These are phyloP conservation scores for Acrocephalus kingi DNA, from an alignment of 2,113 vertebrate species.

Conservation along the genomic window DNA sequence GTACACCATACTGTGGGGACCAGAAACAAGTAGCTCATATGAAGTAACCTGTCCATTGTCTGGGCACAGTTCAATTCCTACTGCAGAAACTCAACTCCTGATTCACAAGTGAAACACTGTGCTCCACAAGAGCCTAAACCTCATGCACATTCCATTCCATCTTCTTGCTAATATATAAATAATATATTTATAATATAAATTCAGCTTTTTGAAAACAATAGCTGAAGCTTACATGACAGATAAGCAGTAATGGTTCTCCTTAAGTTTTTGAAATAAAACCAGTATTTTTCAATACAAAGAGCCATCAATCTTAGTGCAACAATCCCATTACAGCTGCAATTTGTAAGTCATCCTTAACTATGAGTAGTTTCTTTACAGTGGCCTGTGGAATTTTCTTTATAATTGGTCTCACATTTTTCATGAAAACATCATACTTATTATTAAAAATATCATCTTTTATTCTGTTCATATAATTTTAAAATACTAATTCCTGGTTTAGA, in stretches of 20 bases:
- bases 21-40: background rate
- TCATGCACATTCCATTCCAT: accelerated
- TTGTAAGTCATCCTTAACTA: background rate
- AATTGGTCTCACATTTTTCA: background rate
- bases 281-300: background rate
- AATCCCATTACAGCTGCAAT: background rate
- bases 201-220: background rate
- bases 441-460: background rate
- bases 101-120: background rate
- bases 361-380: background rate
- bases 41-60: background rate
- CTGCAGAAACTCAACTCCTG: background rate
- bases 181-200: background rate
- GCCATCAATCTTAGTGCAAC: background rate
- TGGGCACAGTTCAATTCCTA: background rate
- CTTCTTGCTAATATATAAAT: background rate
- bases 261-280: background rate
- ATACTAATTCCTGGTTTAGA: background rate
- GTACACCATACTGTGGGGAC: background rate
- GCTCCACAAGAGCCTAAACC: background rate
- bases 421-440: background rate
- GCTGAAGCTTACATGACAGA: background rate
- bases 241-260: background rate
- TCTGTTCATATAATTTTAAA: background rate
- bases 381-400: background rate